A percentile compares a stretch with the other conserved stretches of the same genome.
Evolutionary conservation across 2,113 vertebrate species (phyloP).

Genomic region (Illadopsis cleaveri): DNA sequence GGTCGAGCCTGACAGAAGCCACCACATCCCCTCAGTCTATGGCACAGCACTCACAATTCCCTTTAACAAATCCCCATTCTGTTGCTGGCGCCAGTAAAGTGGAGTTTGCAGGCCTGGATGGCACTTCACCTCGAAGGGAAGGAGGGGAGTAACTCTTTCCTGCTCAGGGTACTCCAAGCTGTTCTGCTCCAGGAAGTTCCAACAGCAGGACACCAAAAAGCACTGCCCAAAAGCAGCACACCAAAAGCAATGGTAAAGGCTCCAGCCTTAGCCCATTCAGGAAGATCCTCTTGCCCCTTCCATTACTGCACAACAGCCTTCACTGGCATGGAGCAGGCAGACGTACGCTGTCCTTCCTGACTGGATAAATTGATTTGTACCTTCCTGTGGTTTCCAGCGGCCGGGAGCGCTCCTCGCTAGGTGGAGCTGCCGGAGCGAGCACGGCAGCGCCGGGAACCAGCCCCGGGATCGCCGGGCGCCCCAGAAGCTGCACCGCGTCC

Average conservation of each 20-base stretch:
- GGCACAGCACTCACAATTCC: accelerated
- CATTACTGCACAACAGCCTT: not conserved
- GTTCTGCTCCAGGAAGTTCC: not conserved
- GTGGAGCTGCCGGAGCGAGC: conserved; percentile 61
- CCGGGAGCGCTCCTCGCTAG: conserved; percentile 35
- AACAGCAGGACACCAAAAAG: not conserved
- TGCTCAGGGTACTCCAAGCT: not conserved
- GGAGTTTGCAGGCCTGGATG: not conserved
- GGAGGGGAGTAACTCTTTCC: not conserved
- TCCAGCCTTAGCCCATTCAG: not conserved
- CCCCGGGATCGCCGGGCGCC: not conserved
- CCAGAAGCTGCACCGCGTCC: accelerated
- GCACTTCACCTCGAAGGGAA: accelerated
- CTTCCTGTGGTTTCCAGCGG: not conserved
- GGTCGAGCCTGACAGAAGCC: not conserved
- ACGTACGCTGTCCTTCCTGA: accelerated
- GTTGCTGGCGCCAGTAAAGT: not conserved
- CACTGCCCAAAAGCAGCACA: too few species aligned
- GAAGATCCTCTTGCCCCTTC: not conserved
- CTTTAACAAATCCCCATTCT: accelerated
- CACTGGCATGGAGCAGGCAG: not conserved
- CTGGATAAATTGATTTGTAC: accelerated
- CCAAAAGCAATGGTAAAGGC: not conserved
- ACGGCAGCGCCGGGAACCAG: not conserved
- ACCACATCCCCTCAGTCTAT: accelerated